These are phyloP conservation scores for Terebella lapidaria DNA, from an alignment of 2,888 invertebrate genomes.

Conservation along the genomic window DNA sequence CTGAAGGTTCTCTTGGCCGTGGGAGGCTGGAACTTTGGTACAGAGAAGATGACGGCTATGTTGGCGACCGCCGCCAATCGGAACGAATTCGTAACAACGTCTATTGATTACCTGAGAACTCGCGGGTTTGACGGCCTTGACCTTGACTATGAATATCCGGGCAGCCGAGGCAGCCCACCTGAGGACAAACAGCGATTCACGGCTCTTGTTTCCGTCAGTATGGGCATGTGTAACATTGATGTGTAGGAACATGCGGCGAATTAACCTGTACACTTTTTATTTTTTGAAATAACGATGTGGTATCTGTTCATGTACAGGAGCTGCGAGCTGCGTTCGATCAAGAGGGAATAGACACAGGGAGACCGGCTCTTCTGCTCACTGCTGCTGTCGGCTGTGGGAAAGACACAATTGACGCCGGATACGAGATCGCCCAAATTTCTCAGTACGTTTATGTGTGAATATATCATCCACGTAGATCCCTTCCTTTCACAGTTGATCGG, in stretches of 20 bases:
- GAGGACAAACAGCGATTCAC: constrained; percentile 36
- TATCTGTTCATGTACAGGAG: too few species aligned
- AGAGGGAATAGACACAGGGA: constrained; percentile 6
- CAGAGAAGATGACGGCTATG: constrained; percentile 56
- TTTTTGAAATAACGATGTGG: neutral
- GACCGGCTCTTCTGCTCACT: constrained; percentile 2
- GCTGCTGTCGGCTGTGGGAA: constrained; percentile 17
- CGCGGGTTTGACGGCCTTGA: constrained; percentile 78
- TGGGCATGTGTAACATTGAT: too few species aligned
- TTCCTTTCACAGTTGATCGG: too few species aligned
- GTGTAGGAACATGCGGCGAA: neutral
- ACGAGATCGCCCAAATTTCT: constrained; percentile 10
- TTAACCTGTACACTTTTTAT: neutral
- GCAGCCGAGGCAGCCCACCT: constrained; percentile 39
- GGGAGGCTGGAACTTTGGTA: constrained; percentile 94
- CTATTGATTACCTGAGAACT: constrained; percentile 32
- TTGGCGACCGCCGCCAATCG: constrained; percentile 29
- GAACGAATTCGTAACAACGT: constrained; percentile 30
- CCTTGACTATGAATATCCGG: constrained; percentile 89
- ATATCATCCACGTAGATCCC: neutral
- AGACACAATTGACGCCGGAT: constrained; percentile 12
- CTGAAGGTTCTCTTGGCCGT: constrained; percentile 77
- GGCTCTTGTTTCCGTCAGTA: too few species aligned
- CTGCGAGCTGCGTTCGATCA: constrained; percentile 4
- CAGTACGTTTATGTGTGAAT: constrained; percentile 2